Conservation (phyloP, 2,113 vertebrate genomes). For the Saiga tatarica region DNA sequence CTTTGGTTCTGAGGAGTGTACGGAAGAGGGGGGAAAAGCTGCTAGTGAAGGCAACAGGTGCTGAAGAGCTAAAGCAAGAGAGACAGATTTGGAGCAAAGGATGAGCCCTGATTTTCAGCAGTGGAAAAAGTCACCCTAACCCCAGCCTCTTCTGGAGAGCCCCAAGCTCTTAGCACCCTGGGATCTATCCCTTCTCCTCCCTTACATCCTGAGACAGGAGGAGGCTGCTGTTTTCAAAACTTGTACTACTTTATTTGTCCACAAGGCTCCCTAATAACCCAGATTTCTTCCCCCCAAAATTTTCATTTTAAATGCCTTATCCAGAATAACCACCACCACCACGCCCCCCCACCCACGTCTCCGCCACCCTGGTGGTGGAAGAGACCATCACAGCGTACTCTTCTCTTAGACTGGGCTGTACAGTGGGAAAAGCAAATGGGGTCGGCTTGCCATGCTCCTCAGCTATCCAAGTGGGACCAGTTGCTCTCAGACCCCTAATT, state of each 20-base stretch:
- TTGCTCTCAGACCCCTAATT: conserved; percentile 45
- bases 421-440: background rate
- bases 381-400: background rate
- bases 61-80: conserved; percentile 67
- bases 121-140: background rate
- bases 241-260: background rate
- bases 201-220: background rate
- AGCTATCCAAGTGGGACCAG: background rate
- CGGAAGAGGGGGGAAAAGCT: conserved; percentile 80
- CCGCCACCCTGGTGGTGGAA: background rate
- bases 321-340: background rate
- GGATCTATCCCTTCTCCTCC: background rate
- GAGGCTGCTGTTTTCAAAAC: conserved; percentile 4
- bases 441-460: background rate
- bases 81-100: conserved; percentile 50
- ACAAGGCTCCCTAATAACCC: background rate
- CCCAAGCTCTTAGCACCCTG: background rate
- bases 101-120: conserved; percentile 49
- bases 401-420: background rate
- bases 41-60: conserved; percentile 81
- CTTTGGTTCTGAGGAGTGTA: conserved; percentile 77
- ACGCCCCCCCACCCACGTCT: background rate
- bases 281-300: background rate
- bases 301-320: background rate
- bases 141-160: background rate